These are phyloP conservation scores for Neoitamus cyanurus DNA, from an alignment of 2,888 invertebrate species.

Conservation along the genomic window DNA sequence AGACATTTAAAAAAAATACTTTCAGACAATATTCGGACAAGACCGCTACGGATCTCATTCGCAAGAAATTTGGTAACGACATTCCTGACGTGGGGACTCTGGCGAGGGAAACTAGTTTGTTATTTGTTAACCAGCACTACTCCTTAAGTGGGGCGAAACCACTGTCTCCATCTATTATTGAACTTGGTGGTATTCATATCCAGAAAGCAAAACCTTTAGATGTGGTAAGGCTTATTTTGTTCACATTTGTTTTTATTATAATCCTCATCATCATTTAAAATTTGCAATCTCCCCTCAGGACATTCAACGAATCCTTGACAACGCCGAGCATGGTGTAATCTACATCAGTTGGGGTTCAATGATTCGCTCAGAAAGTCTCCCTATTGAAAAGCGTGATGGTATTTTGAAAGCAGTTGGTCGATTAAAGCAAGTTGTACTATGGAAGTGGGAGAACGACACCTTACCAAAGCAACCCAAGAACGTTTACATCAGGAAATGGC, in stretches of 20 bases:
- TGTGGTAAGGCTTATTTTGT: no score
- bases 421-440: constrained; percentile 73
- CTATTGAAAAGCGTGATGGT: constrained; percentile 68
- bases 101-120: constrained; percentile 63
- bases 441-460: constrained; percentile 77
- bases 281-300: constrained; percentile 65
- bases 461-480: constrained; percentile 72
- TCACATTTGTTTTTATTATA: no score
- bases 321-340: constrained; percentile 73
- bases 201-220: constrained; percentile 62
- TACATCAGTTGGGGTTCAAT: constrained; percentile 80
- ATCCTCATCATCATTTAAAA: no score
- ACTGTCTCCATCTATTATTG: constrained; percentile 67
- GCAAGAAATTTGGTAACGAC: constrained; percentile 64
- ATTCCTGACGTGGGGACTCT: constrained; percentile 67
- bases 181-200: constrained; percentile 70
- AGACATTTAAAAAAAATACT: neutral
- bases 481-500: constrained; percentile 74
- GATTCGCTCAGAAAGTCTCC: constrained; percentile 72
- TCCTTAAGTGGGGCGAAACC: constrained; percentile 68
- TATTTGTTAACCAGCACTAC: constrained; percentile 70
- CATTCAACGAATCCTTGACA: constrained; percentile 71
- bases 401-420: constrained; percentile 71
- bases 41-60: constrained; percentile 61
- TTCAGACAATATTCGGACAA: constrained; percentile 52